These are phyloP conservation scores for Vipera latastei DNA, from an alignment of 2,797 vertebrate genomes.

Conservation along the genomic window DNA sequence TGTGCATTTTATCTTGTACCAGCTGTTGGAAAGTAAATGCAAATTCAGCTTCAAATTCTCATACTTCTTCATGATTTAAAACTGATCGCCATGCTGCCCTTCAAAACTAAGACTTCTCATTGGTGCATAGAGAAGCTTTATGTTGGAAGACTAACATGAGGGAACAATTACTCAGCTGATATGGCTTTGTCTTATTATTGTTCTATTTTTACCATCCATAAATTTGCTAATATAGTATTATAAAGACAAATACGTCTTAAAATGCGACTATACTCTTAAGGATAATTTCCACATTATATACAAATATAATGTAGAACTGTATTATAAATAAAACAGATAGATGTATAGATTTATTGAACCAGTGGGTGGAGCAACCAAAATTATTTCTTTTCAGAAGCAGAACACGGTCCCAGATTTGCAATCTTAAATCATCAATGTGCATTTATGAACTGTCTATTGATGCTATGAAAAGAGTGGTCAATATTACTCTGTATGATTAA, in stretches of 20 bases:
- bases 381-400: background rate
- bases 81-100: background rate
- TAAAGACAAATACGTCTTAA: background rate
- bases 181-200: background rate
- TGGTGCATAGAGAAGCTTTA: background rate
- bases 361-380: background rate
- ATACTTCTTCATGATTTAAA: background rate
- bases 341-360: background rate
- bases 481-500: background rate
- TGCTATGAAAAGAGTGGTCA: background rate
- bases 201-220: background rate
- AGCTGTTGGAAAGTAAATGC: background rate
- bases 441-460: background rate
- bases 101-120: background rate
- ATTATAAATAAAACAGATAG: background rate
- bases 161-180: background rate
- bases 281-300: background rate
- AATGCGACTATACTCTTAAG: background rate
- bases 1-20: background rate
- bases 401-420: background rate
- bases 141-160: background rate
- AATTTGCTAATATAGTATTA: background rate
- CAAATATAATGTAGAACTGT: background rate
- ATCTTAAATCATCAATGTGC: background rate
- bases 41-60: background rate